A percentile compares a stretch with the other conserved stretches of the same genome.
phyloP scores from a whole-genome alignment of 2,797 vertebrate genomes.

The Acipenser oxyrinchus region DNA sequence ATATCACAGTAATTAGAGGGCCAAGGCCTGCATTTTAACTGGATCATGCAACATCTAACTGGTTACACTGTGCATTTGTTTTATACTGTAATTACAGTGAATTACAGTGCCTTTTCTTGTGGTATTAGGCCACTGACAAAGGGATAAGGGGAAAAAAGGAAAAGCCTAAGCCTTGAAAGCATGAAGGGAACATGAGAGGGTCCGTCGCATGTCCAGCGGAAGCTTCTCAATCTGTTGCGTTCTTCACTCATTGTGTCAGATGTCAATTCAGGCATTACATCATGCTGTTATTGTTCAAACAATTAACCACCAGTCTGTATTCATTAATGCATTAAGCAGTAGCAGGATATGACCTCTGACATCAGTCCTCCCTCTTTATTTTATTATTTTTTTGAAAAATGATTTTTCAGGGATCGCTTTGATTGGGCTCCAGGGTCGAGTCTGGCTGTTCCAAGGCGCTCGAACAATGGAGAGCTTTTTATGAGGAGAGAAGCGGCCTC shows the following conservation, averaged over 20 bases:
- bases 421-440: background rate
- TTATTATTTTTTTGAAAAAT: background rate
- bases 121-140: conserved; percentile 9
- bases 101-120: conserved; percentile 16
- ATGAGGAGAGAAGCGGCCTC: background rate
- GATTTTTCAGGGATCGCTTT: background rate
- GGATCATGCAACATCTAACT: too few species aligned
- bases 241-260: conserved; percentile 7
- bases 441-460: background rate
- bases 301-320: conserved; percentile 4
- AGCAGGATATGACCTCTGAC: conserved; percentile 17
- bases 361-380: conserved; percentile 1
- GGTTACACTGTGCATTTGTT: background rate
- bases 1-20: too few species aligned
- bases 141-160: conserved; percentile 8
- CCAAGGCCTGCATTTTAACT: too few species aligned
- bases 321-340: conserved; percentile 4
- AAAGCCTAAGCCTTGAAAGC: conserved; percentile 2
- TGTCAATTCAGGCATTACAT: conserved; percentile 11
- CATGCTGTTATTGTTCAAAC: conserved; percentile 1
- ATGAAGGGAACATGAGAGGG: background rate
- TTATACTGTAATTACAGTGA: background rate
- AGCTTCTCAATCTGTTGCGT: conserved; percentile 25
- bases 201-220: conserved; percentile 23
- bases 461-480: conserved; percentile 4